Conservation (phyloP, 2,888 invertebrate genomes). For the Abscondita cerata region DNA sequence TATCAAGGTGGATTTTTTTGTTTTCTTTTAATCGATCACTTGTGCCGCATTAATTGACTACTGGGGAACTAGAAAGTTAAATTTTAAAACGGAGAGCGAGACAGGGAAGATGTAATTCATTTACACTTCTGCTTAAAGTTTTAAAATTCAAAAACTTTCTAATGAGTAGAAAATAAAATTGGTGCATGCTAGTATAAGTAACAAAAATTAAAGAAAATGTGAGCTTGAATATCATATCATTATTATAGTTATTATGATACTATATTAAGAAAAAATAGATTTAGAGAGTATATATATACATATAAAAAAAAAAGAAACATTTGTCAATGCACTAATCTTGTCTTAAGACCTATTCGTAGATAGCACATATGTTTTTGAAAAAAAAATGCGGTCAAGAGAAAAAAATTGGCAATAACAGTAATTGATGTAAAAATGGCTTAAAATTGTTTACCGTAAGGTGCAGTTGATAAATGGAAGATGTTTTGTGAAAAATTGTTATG, state of each 20-base stretch:
- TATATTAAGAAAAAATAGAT: constrained; percentile 29
- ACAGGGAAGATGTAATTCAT: constrained; percentile 42
- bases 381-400: background rate
- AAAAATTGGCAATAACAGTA: constrained; percentile 4
- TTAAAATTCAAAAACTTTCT: background rate
- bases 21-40: constrained; percentile 47
- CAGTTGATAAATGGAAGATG: constrained; percentile 53
- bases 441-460: constrained; percentile 33
- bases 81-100: constrained; percentile 37
- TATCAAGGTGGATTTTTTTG: constrained; percentile 51
- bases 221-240: constrained; percentile 54
- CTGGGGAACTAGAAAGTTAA: constrained; percentile 2
- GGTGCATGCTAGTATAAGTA: constrained; percentile 41
- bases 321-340: constrained; percentile 49
- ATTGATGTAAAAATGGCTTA: constrained; percentile 15
- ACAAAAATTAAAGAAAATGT: constrained; percentile 39
- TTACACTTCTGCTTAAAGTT: constrained; percentile 36
- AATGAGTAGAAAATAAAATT: background rate
- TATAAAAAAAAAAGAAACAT: constrained; percentile 38
- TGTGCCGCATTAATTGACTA: constrained; percentile 52
- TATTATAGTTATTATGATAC: constrained; percentile 42
- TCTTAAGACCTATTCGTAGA: background rate
- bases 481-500: constrained; percentile 55
- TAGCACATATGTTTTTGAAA: background rate
- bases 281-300: constrained; percentile 26